Percentiles rank a stretch among this genome's conserved stretches.
phyloP scores from a whole-genome alignment of 2,797 vertebrate genomes.

The Chelon auratus region DNA sequence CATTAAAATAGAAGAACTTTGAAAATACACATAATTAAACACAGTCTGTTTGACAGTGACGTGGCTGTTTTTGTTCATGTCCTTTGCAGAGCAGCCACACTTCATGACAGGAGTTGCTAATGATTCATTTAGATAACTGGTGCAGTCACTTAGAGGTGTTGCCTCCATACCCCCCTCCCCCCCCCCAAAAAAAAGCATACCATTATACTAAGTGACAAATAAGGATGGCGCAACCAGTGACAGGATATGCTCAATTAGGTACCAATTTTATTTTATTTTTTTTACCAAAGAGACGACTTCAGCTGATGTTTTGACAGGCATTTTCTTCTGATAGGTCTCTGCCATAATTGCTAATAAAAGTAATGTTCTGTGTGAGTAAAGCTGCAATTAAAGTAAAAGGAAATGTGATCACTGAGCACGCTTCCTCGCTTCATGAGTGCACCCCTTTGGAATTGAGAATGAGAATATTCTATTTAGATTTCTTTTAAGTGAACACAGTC shows the following conservation, averaged over 20 bases:
- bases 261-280: background rate
- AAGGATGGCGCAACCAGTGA: slow-evolving; percentile 16
- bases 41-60: too few relatives aligned
- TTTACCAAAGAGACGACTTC: slow-evolving; percentile 20
- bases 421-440: too few relatives aligned
- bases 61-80: slow-evolving; percentile 12
- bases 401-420: too few relatives aligned
- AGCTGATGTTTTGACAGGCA: slow-evolving; percentile 39
- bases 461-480: too few relatives aligned
- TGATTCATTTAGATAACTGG: slow-evolving; percentile 9
- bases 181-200: background rate
- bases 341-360: too few relatives aligned
- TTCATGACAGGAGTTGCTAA: slow-evolving; percentile 17
- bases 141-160: slow-evolving; percentile 21
- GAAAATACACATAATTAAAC: too few relatives aligned
- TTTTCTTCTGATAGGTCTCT: slow-evolving; percentile 27
- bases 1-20: too few relatives aligned
- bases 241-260: slow-evolving; percentile 48
- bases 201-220: slow-evolving; percentile 29
- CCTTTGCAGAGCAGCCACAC: slow-evolving; percentile 7
- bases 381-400: too few relatives aligned
- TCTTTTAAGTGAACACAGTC: too few relatives aligned
- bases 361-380: too few relatives aligned
- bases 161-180: too few relatives aligned
- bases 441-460: too few relatives aligned